Conservation (phyloP, 1,140 invertebrate genomes). For the Chlorops oryzae region DNA sequence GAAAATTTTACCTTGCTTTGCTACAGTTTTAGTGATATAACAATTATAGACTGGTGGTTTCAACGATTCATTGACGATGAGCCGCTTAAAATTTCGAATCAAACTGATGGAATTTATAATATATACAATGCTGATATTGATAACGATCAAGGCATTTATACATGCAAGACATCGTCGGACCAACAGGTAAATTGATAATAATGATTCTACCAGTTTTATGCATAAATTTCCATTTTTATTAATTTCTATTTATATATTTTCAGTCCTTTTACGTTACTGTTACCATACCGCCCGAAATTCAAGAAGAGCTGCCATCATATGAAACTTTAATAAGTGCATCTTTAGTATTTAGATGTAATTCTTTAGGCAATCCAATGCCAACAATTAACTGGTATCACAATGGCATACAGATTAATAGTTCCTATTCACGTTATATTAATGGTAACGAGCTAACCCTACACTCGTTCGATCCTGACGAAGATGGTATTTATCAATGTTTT, state of each 20-base stretch:
- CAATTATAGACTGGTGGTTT: slow-evolving; percentile 37
- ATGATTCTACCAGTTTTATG: too few species aligned
- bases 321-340: slow-evolving; percentile 29
- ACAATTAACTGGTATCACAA: slow-evolving; percentile 42
- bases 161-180: slow-evolving; percentile 29
- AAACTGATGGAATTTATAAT: slow-evolving; percentile 32
- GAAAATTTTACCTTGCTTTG: slow-evolving; percentile 29
- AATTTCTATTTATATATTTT: too few species aligned
- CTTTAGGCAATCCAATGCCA: slow-evolving; percentile 37
- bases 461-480: slow-evolving; percentile 42
- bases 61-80: slow-evolving; percentile 21
- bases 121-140: slow-evolving; percentile 23
- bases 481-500: slow-evolving; percentile 46
- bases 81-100: slow-evolving; percentile 22
- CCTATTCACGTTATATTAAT: slow-evolving; percentile 39
- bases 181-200: too few species aligned
- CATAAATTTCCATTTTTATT: too few species aligned
- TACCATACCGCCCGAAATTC: slow-evolving; percentile 33
- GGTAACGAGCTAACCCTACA: slow-evolving; percentile 36
- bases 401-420: slow-evolving; percentile 32
- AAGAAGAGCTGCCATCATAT: slow-evolving; percentile 26
- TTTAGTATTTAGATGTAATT: slow-evolving; percentile 29
- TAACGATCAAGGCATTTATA: slow-evolving; percentile 34
- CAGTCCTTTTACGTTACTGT: slow-evolving; percentile 39
- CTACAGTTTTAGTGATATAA: slow-evolving; percentile 26